These are phyloP conservation scores for Clepsis dumicolana DNA, from an alignment of 2,888 invertebrate genomes.

Conservation along the genomic window DNA sequence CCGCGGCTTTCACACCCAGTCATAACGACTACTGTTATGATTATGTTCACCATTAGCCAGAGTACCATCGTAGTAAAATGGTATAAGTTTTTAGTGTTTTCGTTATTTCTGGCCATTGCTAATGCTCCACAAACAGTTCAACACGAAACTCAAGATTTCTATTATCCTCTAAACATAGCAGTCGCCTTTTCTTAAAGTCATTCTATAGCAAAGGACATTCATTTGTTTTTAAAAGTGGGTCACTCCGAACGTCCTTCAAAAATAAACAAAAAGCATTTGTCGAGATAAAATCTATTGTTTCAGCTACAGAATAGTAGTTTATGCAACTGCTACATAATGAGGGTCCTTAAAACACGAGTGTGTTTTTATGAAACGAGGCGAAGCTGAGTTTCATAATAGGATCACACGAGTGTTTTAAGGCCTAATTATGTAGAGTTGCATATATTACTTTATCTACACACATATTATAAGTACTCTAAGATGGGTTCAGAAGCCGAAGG, in stretches of 20 bases:
- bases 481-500: no score
- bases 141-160: not conserved
- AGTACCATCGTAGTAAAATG: slow-evolving; percentile 10
- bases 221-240: slow-evolving; percentile 14
- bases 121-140: not conserved
- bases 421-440: no score
- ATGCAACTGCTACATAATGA: no score
- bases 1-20: slow-evolving; percentile 26
- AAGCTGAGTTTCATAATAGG: no score
- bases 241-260: slow-evolving; percentile 14
- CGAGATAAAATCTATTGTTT: slow-evolving; percentile 18
- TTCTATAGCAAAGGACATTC: slow-evolving; percentile 3
- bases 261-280: slow-evolving; percentile 22
- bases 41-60: slow-evolving; percentile 29
- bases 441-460: no score
- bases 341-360: no score
- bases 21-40: slow-evolving; percentile 31
- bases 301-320: slow-evolving; percentile 2
- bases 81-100: slow-evolving; percentile 27
- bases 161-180: not conserved
- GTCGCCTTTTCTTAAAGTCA: not conserved
- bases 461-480: no score
- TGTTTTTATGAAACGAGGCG: no score
- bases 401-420: no score
- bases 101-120: slow-evolving; percentile 5